Evolutionary conservation across 2,797 vertebrate genomes (phyloP).

Genomic region (Oceanodroma leucorhoa): DNA sequence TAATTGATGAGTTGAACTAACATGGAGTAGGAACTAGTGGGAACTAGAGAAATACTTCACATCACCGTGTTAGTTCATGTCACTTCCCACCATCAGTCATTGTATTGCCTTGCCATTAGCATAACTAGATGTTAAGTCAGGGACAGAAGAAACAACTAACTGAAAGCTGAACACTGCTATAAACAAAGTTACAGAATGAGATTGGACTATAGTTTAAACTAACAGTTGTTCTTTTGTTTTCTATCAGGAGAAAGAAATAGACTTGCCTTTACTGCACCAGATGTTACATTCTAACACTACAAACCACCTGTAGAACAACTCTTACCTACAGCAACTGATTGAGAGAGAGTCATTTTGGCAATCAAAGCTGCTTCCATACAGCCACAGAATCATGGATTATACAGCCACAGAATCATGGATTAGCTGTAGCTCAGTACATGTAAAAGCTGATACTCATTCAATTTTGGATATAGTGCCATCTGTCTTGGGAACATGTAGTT

Average conservation of each 20-base stretch:
- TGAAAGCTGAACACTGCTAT: background rate
- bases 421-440: background rate
- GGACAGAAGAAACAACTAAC: background rate
- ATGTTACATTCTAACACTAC: background rate
- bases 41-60: background rate
- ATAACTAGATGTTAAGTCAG: background rate
- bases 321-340: background rate
- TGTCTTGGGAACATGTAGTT: background rate
- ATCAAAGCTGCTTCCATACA: background rate
- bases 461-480: background rate
- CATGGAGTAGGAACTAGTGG: background rate
- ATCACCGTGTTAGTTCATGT: background rate
- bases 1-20: background rate
- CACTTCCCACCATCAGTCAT: background rate
- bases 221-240: background rate
- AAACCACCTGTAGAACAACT: background rate
- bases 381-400: background rate
- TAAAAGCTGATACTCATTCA: background rate
- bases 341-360: background rate
- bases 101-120: background rate
- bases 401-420: background rate
- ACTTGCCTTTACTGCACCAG: background rate
- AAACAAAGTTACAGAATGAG: background rate
- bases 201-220: background rate
- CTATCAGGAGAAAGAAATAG: background rate